Base-by-base conservation (phyloP, 1,140 invertebrate species). In the Linepithema humile region DNA sequence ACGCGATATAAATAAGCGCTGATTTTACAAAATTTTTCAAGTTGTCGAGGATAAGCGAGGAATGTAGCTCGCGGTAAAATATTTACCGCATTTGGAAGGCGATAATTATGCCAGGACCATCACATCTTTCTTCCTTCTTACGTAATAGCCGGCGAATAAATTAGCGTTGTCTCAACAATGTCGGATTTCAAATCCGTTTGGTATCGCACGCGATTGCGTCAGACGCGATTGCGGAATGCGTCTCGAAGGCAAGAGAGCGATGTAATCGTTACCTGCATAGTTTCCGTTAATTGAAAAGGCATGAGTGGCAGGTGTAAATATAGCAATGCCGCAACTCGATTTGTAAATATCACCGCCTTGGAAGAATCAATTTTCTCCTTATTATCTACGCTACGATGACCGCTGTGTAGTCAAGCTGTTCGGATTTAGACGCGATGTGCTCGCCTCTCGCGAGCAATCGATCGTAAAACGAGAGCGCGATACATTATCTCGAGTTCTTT, bases 281-380 rank as follows among this genome's bases (percentile, higher is more conserved):
- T 69, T 69, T 57, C 64, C 35, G 64, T 70, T 55, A 80, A 80
- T 80, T 43, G 75, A 53, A 40, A 20, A 29, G 10, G 35, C 48
- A 17, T 70, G 64, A 80, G 75, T 40, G 75, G 62, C 75, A 78
- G 75, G 35, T 70, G 75, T 80, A 80, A 80, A 80, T 80, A 80
- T 80, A 80, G 64, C 64, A 80, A 70, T 80, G 64, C 75, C 64
- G 75, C 75, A 69, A 70, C 43, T 2, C 62, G 62, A 29, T 35
- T 69, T 69, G 64, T 70, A 70, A 80, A 80, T 80, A 80, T 69
- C 64, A 6, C 45, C 62, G 35, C 17, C 62, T 55, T 48, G 75
- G 35, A 45, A 69, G 75, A 55, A 69, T 80, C 64, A 69, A 80
- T 80, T 70, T 69, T 80, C 48, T 40, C 64, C 64, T 48, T 43